Conservation (phyloP, 2,797 vertebrate genomes). For the Linurgus olivaceus region DNA sequence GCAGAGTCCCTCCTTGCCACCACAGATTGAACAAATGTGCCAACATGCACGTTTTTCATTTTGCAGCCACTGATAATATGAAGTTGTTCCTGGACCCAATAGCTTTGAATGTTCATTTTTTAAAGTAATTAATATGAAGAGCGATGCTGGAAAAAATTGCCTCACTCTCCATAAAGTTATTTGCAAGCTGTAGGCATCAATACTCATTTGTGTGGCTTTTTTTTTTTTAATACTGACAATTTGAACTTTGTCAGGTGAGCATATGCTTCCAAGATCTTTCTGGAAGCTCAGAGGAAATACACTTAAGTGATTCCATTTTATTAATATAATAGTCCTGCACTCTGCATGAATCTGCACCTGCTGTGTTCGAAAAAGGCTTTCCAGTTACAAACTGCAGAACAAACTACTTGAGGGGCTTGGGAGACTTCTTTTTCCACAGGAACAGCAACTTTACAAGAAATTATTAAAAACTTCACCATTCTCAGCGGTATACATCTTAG, state of each 20-base stretch:
- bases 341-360: neutral
- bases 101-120: conserved; percentile 12
- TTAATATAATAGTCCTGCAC: neutral
- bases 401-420: neutral
- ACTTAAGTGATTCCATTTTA: neutral
- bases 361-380: conserved; percentile 5
- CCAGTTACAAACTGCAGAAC: neutral
- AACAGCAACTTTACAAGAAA: conserved; percentile 5
- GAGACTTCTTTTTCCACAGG: neutral
- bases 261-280: conserved; percentile 19
- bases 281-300: conserved; percentile 25
- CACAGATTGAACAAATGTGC: conserved; percentile 7
- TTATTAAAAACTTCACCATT: neutral
- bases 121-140: conserved; percentile 28
- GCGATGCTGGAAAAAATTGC: conserved; percentile 7
- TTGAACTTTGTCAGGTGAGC: neutral
- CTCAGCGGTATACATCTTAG: neutral
- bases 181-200: conserved; percentile 34
- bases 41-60: conserved; percentile 7
- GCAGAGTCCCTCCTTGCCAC: conserved; percentile 8
- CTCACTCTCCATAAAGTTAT: conserved; percentile 4
- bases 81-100: conserved; percentile 13
- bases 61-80: conserved; percentile 40
- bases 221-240: neutral
- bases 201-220: neutral